Evolutionary conservation across 2,888 invertebrate species (phyloP), one percentile per base, ranked within the genome.

Genomic region (Drosophila setosimentum): DNA sequence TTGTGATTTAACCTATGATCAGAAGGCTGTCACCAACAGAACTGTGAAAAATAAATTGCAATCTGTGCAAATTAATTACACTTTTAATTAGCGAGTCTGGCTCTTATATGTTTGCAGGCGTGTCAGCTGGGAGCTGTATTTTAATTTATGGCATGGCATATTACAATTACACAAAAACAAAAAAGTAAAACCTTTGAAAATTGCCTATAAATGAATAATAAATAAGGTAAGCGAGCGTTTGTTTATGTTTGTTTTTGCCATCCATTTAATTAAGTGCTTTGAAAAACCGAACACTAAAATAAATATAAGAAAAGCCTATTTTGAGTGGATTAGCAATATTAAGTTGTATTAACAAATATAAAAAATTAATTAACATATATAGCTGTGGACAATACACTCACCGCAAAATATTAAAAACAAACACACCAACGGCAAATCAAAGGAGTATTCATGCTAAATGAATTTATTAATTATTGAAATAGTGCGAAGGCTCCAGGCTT

Each of bases 201-300:
- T 40, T 40, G 53, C 24, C 45, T 24, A 73, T 69, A 65, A 81
- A 79, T 77, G 74, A 79, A 84, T 73, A 84, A 81, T 83, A 75
- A 83, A 83, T 73, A 58, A 68, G 62, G 69, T 35, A 29, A 55
- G 21, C 32, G 49, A 10, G 59, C 16, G 45, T 59, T 40, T 62
- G 59, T 69, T 67, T 55, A 7, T 24, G n/a, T 35, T 64, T 63
- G 55, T 59, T 30, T 61, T 32, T 59, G 45, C 32, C 11, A 59
- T 68, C 65, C 54, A 76, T 73, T 79, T 70, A 77, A 77, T 76
- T 73, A 77, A 69, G 59, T 76, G 37, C 42, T 21, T 32, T 35
- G 11, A 8, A 51, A 60, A 60, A 42, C 18, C 6, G n/a, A 42
- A 18, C 13, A n/a, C n/a, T 2, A 33, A 27, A 37, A 27, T 29